Evolutionary conservation across 2,888 invertebrate species (phyloP).

Genomic region (Volucella inflata): DNA sequence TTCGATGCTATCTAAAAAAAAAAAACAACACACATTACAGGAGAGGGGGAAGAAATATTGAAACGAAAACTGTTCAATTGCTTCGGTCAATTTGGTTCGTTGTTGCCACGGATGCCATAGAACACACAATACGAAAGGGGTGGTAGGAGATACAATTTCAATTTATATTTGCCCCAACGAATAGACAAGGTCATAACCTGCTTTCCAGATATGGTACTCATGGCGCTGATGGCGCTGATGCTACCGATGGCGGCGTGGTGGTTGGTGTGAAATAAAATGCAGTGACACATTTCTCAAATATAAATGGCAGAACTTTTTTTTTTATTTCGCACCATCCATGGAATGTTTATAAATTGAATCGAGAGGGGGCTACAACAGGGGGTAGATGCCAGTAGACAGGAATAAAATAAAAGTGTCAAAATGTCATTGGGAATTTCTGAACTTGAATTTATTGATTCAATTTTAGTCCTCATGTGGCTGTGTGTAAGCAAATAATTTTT

Average conservation of each 20-base stretch:
- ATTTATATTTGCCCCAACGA: slow-evolving; percentile 40
- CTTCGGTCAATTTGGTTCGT: slow-evolving; percentile 36
- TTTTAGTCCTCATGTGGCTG: slow-evolving; percentile 28
- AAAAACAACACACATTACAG: neutral
- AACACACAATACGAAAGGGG: neutral
- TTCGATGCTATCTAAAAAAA: neutral
- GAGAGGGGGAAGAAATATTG: slow-evolving; percentile 1
- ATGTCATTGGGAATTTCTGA: slow-evolving; percentile 59
- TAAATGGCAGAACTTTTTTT: slow-evolving; percentile 60
- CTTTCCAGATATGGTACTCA: neutral
- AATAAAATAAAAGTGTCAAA: slow-evolving; percentile 70
- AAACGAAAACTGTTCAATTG: slow-evolving; percentile 29
- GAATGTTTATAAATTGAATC: slow-evolving; percentile 35
- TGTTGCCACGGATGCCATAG: neutral
- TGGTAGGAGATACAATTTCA: slow-evolving; percentile 27
- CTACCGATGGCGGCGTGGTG: neutral
- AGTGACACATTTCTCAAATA: slow-evolving; percentile 69
- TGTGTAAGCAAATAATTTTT: slow-evolving; percentile 18
- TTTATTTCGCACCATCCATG: slow-evolving; percentile 30
- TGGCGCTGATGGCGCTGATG: too few relatives aligned
- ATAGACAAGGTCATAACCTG: slow-evolving; percentile 70
- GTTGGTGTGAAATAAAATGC: slow-evolving; percentile 68
- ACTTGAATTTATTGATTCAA: slow-evolving; percentile 73
- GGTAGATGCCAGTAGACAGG: slow-evolving; percentile 5
- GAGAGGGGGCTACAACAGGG: neutral